phyloP scores from a whole-genome alignment of 2,797 vertebrate genomes.

The Coreius guichenoti region DNA sequence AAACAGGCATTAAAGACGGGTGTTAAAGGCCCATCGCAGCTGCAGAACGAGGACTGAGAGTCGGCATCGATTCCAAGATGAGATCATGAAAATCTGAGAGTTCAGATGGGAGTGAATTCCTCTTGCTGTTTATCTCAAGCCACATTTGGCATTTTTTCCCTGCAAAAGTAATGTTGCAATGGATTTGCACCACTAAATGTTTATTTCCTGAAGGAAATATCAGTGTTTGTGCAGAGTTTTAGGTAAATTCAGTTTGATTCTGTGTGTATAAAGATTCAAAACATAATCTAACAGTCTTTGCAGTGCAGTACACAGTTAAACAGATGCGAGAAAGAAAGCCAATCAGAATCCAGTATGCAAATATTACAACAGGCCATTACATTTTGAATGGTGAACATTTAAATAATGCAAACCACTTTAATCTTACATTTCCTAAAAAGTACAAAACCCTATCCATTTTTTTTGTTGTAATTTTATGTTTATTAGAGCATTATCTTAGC shows the following conservation, averaged over 20 bases:
- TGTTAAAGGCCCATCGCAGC: not conserved
- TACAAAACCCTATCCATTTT: not conserved
- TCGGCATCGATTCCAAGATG: not conserved
- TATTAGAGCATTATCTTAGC: not conserved
- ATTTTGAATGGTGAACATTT: not conserved
- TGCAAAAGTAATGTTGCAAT: not conserved
- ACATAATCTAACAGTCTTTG: not conserved
- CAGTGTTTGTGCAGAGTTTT: not conserved
- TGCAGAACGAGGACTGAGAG: not conserved
- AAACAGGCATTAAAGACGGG: not conserved
- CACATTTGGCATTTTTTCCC: not conserved
- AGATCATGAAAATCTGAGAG: conserved; percentile 12
- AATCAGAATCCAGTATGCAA: conserved; percentile 16
- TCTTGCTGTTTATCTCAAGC: conserved; percentile 4
- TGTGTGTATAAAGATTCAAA: not conserved
- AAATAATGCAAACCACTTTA: not conserved
- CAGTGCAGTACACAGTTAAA: not conserved
- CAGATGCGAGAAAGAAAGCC: not conserved
- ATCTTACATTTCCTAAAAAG: not conserved
- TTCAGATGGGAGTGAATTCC: not conserved
- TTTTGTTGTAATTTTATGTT: not conserved
- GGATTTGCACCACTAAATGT: not conserved
- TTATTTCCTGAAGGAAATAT: not conserved
- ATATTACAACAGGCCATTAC: not conserved
- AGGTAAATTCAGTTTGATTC: not conserved